Base-by-base conservation (phyloP, 2,888 invertebrate genomes). In the Gari tellinella region DNA sequence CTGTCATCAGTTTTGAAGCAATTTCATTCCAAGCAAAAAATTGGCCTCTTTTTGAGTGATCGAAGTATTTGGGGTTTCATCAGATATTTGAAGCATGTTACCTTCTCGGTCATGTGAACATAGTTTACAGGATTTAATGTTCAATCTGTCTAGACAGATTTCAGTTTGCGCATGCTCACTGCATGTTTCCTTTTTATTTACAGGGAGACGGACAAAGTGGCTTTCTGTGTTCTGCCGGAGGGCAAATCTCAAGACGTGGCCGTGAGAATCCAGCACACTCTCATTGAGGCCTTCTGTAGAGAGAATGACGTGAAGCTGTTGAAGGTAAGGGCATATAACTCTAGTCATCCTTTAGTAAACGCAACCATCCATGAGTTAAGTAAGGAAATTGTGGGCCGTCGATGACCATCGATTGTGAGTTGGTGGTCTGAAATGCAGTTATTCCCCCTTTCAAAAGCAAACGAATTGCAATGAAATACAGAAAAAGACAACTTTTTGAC, bases 211-310 rank as follows among this genome's bases (percentile, higher is more conserved):
- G 88, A 87, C 23, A 78, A 76, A 17, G 86, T 89, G 7, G 83
- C 87, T 85, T 63, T 89, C 25, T 88, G 88, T 46, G 61, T 89
- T 43, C 74, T 89, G 45, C 86, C 88, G 8, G 82, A 77, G 10
- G 82, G 82, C 7, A 80, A 77, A 12, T 60, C 69, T 4, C 85
- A 86, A 52, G 89, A 89, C 62, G 86, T 87, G 1, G 76, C 88
- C 0, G 53, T 87, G 46, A 82, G 89, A 58, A 89, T 89, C 25
- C 87, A 88, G 46, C 84, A 86, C 57, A 89, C 88, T 2, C 80
- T 89, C 10, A 85, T 89, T 49, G 87, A 89, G 62, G 89, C 89
- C 7, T 89, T 86, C 72, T 89, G 89, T 72, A 78, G 86, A 67
- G 89, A 89, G 57, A 88, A 88, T 48, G 85, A 84, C 51, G 86